phyloP scores from a whole-genome alignment of 2,113 vertebrate genomes.

The Artemisiospiza belli region DNA sequence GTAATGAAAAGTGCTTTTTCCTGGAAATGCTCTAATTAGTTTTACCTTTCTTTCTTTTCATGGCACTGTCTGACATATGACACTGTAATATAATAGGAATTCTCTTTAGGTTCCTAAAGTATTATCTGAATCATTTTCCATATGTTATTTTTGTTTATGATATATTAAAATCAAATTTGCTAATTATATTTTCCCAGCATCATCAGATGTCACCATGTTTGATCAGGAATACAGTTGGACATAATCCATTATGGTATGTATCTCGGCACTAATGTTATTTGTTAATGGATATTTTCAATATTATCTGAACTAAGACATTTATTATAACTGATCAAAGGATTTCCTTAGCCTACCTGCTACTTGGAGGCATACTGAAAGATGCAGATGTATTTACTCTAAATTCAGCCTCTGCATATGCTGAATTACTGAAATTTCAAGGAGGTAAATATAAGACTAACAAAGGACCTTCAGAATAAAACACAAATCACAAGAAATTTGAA shows the following conservation, averaged over 20 bases:
- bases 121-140: neutral
- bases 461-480: neutral
- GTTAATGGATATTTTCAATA: neutral
- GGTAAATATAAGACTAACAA: neutral
- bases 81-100: neutral
- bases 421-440: neutral
- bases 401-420: neutral
- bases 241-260: neutral
- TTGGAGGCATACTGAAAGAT: neutral
- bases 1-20: neutral
- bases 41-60: neutral
- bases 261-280: neutral
- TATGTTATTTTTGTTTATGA: neutral
- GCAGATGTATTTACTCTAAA: neutral
- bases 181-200: neutral
- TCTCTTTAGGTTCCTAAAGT: neutral
- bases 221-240: neutral
- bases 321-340: neutral
- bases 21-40: neutral
- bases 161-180: conserved; percentile 9
- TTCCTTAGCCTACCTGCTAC: neutral
- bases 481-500: neutral
- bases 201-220: neutral
- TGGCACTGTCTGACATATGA: neutral
- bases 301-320: neutral